These are phyloP conservation scores for Chionis minor DNA, from an alignment of 2,113 vertebrate genomes.

Conservation along the genomic window DNA sequence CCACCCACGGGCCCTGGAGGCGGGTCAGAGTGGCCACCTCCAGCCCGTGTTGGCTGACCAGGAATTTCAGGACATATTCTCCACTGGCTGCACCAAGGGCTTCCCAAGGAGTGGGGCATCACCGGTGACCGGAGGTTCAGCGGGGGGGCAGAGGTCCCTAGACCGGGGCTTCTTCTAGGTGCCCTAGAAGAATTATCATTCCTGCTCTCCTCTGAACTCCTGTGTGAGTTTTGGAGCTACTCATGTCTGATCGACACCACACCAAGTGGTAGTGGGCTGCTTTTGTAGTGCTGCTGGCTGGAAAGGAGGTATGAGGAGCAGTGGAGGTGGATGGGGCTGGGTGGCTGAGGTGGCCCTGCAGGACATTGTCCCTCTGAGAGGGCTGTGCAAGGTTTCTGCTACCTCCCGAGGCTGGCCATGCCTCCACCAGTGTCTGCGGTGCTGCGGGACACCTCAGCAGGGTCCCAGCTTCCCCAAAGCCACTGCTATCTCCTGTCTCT, in stretches of 20 bases:
- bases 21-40: background rate
- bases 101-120: background rate
- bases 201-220: background rate
- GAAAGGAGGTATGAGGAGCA: background rate
- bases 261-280: background rate
- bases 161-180: background rate
- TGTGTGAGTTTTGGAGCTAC: background rate
- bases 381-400: background rate
- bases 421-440: background rate
- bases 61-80: background rate
- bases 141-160: background rate
- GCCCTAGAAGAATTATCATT: background rate
- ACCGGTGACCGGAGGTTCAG: fast-evolving
- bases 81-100: background rate
- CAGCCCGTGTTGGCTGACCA: background rate
- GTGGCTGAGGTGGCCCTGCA: background rate
- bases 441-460: background rate
- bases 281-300: background rate
- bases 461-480: background rate
- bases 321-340: background rate
- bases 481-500: background rate
- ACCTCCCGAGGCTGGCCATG: background rate
- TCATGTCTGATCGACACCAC: background rate
- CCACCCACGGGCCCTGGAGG: background rate
- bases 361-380: background rate